Evolutionary conservation across 2,797 vertebrate genomes (phyloP).

Genomic region (Caiman crocodilus): DNA sequence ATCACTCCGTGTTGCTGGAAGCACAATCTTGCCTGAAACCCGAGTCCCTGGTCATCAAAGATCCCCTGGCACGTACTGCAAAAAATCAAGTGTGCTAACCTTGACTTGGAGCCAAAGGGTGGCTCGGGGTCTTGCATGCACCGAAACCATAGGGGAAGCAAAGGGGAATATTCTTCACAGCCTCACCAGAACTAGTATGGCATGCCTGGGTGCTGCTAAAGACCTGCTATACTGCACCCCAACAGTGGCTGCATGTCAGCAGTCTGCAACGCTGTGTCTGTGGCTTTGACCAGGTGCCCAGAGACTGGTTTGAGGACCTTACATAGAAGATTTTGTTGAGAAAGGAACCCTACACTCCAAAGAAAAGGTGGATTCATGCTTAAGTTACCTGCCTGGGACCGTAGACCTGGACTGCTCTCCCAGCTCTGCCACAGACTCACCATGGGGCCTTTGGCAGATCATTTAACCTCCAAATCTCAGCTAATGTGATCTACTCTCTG

Average conservation of each 20-base stretch:
- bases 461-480: not conserved
- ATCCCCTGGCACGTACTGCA: not conserved
- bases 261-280: too few species aligned
- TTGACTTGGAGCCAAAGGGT: too few species aligned
- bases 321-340: not conserved
- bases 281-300: too few species aligned
- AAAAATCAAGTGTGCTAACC: not conserved
- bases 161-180: not conserved
- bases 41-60: not conserved
- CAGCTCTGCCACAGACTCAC: not conserved
- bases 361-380: not conserved
- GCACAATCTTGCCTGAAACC: not conserved
- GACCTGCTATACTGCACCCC: not conserved
- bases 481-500: not conserved
- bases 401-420: not conserved
- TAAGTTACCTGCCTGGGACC: not conserved
- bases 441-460: not conserved
- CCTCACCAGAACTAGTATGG: not conserved
- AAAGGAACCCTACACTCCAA: not conserved
- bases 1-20: not conserved
- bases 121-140: not conserved
- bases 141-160: not conserved
- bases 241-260: not conserved
- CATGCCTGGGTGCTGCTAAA: not conserved
- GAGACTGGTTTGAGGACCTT: not conserved